These are phyloP conservation scores for Cephalopachus bancanus DNA, from an alignment of 2,797 vertebrate species.

Conservation along the genomic window DNA sequence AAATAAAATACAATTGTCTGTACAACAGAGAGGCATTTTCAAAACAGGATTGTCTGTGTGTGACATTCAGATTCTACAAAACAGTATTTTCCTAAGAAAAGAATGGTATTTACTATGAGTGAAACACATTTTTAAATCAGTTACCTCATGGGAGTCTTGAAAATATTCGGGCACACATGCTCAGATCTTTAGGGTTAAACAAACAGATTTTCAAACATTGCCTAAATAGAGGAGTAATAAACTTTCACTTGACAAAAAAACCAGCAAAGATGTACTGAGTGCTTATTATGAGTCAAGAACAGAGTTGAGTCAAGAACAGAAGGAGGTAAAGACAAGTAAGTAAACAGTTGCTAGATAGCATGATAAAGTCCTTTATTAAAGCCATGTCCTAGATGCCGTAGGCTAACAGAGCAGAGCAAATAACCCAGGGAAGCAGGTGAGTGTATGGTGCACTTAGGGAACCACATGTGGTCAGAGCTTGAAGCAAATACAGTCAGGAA, in stretches of 20 bases:
- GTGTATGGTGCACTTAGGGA: neutral
- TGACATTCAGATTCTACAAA: neutral
- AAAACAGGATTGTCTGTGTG: neutral
- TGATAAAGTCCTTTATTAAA: neutral
- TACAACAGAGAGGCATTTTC: neutral
- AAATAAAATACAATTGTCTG: neutral
- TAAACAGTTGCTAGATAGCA: neutral
- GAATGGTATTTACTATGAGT: neutral
- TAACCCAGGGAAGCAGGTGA: neutral
- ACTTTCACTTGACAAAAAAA: neutral
- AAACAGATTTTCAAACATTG: neutral
- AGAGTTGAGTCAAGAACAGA: neutral
- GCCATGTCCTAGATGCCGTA: neutral
- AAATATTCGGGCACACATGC: neutral
- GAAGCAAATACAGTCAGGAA: neutral
- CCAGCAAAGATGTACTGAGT: neutral
- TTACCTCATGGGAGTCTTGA: neutral
- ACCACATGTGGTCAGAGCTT: neutral
- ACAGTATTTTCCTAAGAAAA: neutral
- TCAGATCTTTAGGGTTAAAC: conserved; percentile 25
- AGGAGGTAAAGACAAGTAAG: neutral
- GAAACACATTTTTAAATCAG: neutral
- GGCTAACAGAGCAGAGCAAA: neutral
- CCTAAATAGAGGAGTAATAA: neutral
- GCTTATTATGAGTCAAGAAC: neutral